Conservation (phyloP, 2,113 vertebrate genomes). For the Istiophorus platypterus region DNA sequence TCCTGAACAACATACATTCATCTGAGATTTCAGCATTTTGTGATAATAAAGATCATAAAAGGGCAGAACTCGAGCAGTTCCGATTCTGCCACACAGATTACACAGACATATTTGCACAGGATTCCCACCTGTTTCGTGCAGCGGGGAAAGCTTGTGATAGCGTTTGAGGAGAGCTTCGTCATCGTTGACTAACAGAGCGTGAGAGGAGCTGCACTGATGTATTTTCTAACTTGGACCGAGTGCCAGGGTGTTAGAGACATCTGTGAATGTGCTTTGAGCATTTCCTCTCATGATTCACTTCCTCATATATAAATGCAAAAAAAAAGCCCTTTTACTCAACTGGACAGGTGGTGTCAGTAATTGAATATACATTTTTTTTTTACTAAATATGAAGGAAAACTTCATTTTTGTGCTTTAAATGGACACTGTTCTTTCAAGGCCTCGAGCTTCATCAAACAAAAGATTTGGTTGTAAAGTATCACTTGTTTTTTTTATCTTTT, state of each 20-base stretch:
- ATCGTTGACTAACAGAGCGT: not conserved
- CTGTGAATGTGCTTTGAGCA: conserved; percentile 32
- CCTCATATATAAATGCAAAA: conserved; percentile 31
- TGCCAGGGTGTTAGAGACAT: conserved; percentile 31
- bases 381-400: not conserved
- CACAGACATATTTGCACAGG: not conserved
- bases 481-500: too few species aligned
- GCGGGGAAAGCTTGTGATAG: conserved; percentile 26
- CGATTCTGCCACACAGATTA: not conserved
- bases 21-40: not conserved
- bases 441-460: too few species aligned
- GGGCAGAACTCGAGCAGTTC: not conserved
- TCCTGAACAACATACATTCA: not conserved
- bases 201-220: not conserved
- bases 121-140: conserved; percentile 1
- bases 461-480: too few species aligned
- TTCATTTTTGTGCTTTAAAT: not conserved
- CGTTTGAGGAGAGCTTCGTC: conserved; percentile 9
- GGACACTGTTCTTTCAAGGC: not conserved
- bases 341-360: conserved; percentile 26
- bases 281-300: conserved; percentile 34
- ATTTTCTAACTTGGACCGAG: not conserved
- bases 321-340: not conserved
- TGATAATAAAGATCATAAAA: too few species aligned
- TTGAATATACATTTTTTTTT: not conserved